Conservation (phyloP, 64 coral and sea anemone species). For the Platygyra sinensis region DNA sequence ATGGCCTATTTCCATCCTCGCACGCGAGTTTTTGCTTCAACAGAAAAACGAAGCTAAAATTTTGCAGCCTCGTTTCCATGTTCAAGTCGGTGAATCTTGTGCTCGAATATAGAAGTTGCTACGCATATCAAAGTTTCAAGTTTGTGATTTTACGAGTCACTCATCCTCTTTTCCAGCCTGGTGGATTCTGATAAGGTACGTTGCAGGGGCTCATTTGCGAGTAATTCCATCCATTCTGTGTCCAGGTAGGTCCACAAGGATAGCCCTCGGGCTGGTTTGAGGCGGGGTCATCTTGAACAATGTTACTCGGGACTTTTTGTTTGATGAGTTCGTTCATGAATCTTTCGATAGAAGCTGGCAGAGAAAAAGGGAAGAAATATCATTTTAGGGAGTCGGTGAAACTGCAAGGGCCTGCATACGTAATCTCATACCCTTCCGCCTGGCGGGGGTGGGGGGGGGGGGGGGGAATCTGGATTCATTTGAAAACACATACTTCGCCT, state of each 20-base stretch:
- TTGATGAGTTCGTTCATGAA: not conserved
- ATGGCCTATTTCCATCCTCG: not conserved
- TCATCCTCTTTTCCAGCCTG: slow-evolving; percentile 11
- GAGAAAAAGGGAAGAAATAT: not conserved
- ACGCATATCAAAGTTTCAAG: not conserved
- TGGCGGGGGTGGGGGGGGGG: too few species aligned
- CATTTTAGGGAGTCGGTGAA: too few species aligned
- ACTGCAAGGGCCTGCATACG: too few species aligned
- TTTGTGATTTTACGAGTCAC: not conserved
- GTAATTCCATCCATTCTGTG: slow-evolving; percentile 10
- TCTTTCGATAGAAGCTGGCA: slow-evolving; percentile 29
- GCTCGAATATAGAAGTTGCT: not conserved
- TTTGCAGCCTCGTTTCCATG: not conserved
- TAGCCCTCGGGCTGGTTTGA: not conserved
- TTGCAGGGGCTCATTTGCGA: not conserved
- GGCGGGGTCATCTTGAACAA: not conserved
- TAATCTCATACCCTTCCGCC: too few species aligned
- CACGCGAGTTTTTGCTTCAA: not conserved
- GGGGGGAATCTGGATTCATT: too few species aligned
- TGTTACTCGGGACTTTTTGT: slow-evolving; percentile 25
- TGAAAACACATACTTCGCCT: too few species aligned
- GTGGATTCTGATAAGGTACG: slow-evolving; percentile 28
- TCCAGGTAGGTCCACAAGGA: not conserved
- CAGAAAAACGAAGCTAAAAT: not conserved
- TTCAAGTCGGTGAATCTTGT: not conserved